A percentile compares a stretch with the other conserved stretches of the same genome.
Evolutionary conservation across 2,113 vertebrate species (phyloP).

Genomic region (Poecile atricapillus): DNA sequence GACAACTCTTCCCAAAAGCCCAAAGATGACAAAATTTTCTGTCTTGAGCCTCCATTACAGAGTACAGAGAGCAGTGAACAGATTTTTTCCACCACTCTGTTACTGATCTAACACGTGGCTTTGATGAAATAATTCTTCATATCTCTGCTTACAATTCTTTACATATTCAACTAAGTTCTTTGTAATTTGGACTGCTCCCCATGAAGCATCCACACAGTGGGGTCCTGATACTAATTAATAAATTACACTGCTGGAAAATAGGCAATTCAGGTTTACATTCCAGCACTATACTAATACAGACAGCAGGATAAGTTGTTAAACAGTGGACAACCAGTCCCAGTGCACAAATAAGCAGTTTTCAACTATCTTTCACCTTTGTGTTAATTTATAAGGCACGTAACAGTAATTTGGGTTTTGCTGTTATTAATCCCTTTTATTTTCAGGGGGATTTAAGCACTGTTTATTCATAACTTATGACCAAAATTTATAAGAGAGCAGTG

Average conservation of each 20-base stretch:
- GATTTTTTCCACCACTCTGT: background rate
- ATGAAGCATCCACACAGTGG: background rate
- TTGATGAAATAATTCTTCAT: background rate
- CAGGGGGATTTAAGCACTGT: background rate
- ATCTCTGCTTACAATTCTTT: background rate
- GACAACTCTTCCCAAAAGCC: background rate
- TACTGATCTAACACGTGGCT: background rate
- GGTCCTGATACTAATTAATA: background rate
- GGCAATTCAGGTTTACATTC: background rate
- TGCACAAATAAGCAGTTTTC: background rate
- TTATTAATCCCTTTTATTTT: conserved; percentile 1
- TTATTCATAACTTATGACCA: conserved; percentile 16
- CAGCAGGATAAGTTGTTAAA: background rate
- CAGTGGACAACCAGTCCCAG: background rate
- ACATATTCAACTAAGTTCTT: background rate
- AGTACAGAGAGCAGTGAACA: background rate
- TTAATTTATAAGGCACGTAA: conserved; percentile 17
- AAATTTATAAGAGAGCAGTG: background rate
- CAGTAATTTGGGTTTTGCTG: conserved; percentile 4
- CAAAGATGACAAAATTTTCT: background rate
- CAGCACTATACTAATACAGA: background rate
- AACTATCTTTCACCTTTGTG: background rate
- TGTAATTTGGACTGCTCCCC: background rate
- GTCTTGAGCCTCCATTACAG: background rate
- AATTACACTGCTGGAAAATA: background rate